A percentile compares a stretch with the other conserved stretches of the same genome.
Conservation (phyloP, 2,888 invertebrate genomes). For the Drosophila rellima region DNA sequence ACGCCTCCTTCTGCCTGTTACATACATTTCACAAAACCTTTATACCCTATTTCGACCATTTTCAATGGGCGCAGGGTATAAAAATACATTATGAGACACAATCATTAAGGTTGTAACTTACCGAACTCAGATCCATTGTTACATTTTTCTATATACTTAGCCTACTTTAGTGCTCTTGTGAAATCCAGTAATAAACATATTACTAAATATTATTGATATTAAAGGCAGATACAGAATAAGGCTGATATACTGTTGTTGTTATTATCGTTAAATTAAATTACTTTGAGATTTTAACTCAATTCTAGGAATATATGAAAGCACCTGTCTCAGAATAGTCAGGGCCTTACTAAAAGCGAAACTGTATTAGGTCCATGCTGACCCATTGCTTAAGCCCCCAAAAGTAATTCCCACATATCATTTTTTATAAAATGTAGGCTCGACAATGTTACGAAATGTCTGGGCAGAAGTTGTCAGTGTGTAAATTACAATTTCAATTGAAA, state of each 20-base stretch:
- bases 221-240: too few species aligned
- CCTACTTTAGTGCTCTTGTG: background rate
- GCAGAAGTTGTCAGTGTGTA: slow-evolving; percentile 9
- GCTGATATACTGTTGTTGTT: too few species aligned
- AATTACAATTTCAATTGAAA: slow-evolving; percentile 58
- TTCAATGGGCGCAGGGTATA: too few species aligned
- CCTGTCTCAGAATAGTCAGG: background rate
- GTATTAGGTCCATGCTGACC: background rate
- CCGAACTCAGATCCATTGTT: background rate
- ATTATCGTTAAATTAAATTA: too few species aligned
- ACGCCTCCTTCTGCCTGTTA: too few species aligned
- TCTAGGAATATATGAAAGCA: too few species aligned
- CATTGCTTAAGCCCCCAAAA: background rate
- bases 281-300: too few species aligned
- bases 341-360: background rate
- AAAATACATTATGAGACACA: background rate
- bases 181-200: background rate
- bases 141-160: background rate
- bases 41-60: too few species aligned
- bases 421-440: slow-evolving; percentile 5
- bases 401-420: background rate
- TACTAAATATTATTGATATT: too few species aligned
- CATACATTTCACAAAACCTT: too few species aligned
- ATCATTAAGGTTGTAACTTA: slow-evolving; percentile 1
- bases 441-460: slow-evolving; percentile 12